Conservation (phyloP, 1,140 invertebrate genomes). For the Magallana angulata region DNA sequence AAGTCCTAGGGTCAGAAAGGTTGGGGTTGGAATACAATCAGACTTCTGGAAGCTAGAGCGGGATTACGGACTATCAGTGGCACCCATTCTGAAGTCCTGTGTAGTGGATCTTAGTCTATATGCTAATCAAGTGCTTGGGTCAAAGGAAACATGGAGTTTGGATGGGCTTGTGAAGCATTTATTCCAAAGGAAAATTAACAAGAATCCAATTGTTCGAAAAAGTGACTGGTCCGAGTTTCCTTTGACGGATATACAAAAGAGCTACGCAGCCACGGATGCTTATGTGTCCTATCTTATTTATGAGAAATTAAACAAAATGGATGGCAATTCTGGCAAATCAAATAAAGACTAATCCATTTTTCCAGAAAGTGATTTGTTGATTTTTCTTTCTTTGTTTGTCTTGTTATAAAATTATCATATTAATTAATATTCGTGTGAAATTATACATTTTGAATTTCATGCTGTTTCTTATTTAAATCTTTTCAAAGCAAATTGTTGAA, state of each 20-base stretch:
- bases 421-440: too few relatives aligned
- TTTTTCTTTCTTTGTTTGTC: too few relatives aligned
- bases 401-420: too few relatives aligned
- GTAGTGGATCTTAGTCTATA: slow-evolving; percentile 57
- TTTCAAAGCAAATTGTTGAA: too few relatives aligned
- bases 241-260: slow-evolving; percentile 57
- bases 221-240: slow-evolving; percentile 65
- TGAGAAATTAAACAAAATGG: background rate
- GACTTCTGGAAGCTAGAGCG: slow-evolving; percentile 66
- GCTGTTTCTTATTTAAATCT: too few relatives aligned
- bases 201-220: slow-evolving; percentile 58
- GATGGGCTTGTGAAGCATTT: slow-evolving; percentile 62
- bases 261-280: slow-evolving; percentile 67
- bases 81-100: slow-evolving; percentile 58
- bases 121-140: slow-evolving; percentile 58
- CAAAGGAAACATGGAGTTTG: slow-evolving; percentile 65
- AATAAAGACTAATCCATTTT: background rate
- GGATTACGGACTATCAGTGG: slow-evolving; percentile 60
- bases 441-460: too few relatives aligned
- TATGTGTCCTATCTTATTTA: slow-evolving; percentile 53
- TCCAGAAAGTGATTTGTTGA: too few relatives aligned
- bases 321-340: background rate
- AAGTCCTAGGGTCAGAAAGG: slow-evolving; percentile 57
- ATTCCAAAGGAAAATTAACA: slow-evolving; percentile 58
- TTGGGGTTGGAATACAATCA: slow-evolving; percentile 60